phyloP scores from a whole-genome alignment of 1,140 invertebrate genomes.

The Drosophila takahashii region DNA sequence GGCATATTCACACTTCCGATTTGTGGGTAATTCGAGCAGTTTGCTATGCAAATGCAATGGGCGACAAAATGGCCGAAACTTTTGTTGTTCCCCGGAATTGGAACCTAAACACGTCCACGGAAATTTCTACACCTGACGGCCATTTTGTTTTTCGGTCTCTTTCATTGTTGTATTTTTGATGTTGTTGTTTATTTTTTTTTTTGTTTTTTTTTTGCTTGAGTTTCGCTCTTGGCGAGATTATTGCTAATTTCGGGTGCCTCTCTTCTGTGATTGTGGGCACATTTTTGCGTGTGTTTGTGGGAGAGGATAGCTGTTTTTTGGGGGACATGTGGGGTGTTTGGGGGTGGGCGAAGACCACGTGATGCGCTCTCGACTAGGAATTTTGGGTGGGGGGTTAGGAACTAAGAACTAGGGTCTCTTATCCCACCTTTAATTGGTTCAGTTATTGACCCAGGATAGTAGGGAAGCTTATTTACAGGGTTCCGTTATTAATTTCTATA shows the following conservation, averaged over 20 bases:
- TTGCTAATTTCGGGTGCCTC: constrained; percentile 69
- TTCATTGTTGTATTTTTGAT: constrained; percentile 38
- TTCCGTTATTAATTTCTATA: neutral
- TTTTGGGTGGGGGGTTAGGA: constrained; percentile 2
- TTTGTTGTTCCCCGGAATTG: neutral
- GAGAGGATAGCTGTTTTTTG: constrained; percentile 18
- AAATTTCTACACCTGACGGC: constrained; percentile 57
- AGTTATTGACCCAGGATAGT: neutral
- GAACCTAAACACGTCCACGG: constrained; percentile 57
- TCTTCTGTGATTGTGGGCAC: constrained; percentile 29
- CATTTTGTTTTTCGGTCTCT: constrained; percentile 64
- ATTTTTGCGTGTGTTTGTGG: constrained; percentile 7
- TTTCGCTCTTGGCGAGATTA: constrained; percentile 41
- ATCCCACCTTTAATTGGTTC: neutral
- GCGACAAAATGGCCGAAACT: constrained; percentile 35
- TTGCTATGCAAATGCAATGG: constrained; percentile 26
- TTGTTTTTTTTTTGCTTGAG: constrained; percentile 32
- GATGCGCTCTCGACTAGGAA: constrained; percentile 38
- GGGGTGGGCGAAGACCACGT: constrained; percentile 35
- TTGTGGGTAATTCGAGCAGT: constrained; percentile 23
- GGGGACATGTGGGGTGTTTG: constrained; percentile 4
- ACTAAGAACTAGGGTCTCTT: neutral
- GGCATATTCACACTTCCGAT: constrained; percentile 19
- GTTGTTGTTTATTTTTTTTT: constrained; percentile 35
- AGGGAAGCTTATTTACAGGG: neutral